Percentiles rank a stretch among this genome's conserved stretches.
Evolutionary conservation across 2,797 vertebrate genomes (phyloP).

Genomic region (Babyrousa celebensis): DNA sequence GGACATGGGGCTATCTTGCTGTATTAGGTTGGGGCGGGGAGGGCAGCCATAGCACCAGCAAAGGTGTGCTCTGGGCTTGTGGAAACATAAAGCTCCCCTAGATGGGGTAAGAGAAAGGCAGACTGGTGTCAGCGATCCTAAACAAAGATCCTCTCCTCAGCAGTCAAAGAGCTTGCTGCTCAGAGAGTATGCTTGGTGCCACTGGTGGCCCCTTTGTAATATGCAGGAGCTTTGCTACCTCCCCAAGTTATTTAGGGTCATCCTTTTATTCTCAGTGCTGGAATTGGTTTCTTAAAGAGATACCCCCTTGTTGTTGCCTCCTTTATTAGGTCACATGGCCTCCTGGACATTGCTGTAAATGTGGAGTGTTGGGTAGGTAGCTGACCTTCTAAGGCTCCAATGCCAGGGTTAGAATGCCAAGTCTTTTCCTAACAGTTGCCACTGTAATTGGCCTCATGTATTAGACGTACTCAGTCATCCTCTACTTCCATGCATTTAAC

Average conservation of each 20-base stretch:
- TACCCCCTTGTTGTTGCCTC: neutral
- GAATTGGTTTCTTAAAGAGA: constrained; percentile 9
- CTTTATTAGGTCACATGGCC: neutral
- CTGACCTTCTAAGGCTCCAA: neutral
- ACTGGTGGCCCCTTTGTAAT: neutral
- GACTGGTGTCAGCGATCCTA: neutral
- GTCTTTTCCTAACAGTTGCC: constrained; percentile 49
- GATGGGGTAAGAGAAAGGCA: neutral
- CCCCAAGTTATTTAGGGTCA: neutral
- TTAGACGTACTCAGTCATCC: constrained; percentile 52
- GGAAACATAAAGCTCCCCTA: neutral
- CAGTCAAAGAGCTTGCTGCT: neutral
- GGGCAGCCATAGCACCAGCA: neutral
- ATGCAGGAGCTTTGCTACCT: neutral
- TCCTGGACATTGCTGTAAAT: neutral
- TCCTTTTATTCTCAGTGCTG: constrained; percentile 24
- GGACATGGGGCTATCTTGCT: neutral
- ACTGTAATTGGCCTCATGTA: constrained; percentile 60
- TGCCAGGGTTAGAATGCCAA: neutral
- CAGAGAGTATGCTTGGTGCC: neutral
- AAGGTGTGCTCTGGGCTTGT: too few relatives aligned
- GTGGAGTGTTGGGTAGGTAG: neutral
- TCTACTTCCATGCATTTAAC: constrained; percentile 61
- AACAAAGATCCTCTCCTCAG: neutral
- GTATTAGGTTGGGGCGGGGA: neutral